Evolutionary conservation across 2,888 invertebrate species (phyloP).

Genomic region (Acronicta aceris): DNA sequence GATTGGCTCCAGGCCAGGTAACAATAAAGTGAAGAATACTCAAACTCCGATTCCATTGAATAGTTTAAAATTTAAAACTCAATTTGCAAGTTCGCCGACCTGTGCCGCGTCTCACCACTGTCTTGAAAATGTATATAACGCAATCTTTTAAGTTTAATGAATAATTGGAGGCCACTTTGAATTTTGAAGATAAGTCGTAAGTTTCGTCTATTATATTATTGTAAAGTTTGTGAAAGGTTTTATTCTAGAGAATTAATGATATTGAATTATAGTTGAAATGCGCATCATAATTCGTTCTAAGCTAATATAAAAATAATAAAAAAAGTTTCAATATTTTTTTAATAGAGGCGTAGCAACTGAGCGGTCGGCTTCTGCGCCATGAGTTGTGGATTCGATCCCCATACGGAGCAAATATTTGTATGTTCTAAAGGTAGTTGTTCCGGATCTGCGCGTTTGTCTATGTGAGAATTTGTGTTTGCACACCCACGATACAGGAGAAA

Average conservation of each 20-base stretch:
- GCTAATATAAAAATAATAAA: too few relatives aligned
- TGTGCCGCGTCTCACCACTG: conserved; percentile 5
- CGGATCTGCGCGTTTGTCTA: too few relatives aligned
- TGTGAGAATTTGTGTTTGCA: too few relatives aligned
- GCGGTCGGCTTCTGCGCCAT: too few relatives aligned
- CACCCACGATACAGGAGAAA: too few relatives aligned
- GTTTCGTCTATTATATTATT: neutral
- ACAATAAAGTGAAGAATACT: neutral
- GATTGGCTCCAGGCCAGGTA: too few relatives aligned
- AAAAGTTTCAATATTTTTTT: too few relatives aligned
- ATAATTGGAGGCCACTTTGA: conserved; percentile 27
- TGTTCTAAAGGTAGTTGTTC: too few relatives aligned
- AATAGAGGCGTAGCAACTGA: too few relatives aligned
- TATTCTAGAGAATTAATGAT: conserved; percentile 6
- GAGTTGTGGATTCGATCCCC: too few relatives aligned
- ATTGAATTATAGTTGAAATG: neutral
- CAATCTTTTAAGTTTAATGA: conserved; percentile 15
- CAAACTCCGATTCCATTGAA: neutral
- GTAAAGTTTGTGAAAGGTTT: conserved; percentile 3
- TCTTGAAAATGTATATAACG: conserved; percentile 26
- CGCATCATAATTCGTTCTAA: neutral
- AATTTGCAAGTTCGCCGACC: conserved; percentile 22
- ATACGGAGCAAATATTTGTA: too few relatives aligned
- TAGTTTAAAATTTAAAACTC: conserved; percentile 11
- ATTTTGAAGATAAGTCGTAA: conserved; percentile 16